Evolutionary conservation across 2,797 vertebrate genomes (phyloP), one percentile per base, ranked within the genome.

Genomic region (Gymnocypris eckloni): DNA sequence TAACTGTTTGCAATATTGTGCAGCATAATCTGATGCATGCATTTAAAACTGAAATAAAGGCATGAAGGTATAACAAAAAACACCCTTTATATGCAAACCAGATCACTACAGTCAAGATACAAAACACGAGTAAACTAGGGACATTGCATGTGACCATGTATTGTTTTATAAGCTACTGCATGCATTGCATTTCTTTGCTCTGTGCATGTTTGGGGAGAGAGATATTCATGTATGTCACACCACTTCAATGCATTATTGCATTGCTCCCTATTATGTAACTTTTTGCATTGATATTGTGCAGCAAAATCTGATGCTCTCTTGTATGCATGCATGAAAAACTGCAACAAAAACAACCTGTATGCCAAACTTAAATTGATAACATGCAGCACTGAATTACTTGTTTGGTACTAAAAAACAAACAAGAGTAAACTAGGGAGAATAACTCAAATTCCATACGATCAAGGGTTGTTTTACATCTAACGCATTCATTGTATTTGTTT

Each of bases 141-240:
- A 72, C 81, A 84, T 66, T 81, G 82, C 79, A 78, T 56, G 50
- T 86, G 71, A 86, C 50, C 16, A 80, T 18, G 22, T 69, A 71
- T 16, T 76, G 72, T 81, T 80, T 56, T 59, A 84, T 43, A 71
- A 80, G 18, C 48, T 61, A 25, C 45, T 33, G 59, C 18, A 67
- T 77, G 71, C 28, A n/a, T 25, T 13, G 78, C 69, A 25, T 59
- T 41, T 80, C 37, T 64, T 79, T 4, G 22, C 43, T 66, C 66
- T 16, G 86, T 41, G 54, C 10, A 56, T 13, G 48, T 66, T 37
- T 52, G n/a, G 15, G 15, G 10, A 54, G 15, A 83, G 28, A 67
- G 76, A 52, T 25, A 77, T 20, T 52, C 6, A 76, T 18, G 28
- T 3, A 64, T 15, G 20, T 11, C 4, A 64, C 48, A 43, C 20